Evolutionary conservation across 2,113 vertebrate species (phyloP).

Genomic region (Empidonax alnorum): DNA sequence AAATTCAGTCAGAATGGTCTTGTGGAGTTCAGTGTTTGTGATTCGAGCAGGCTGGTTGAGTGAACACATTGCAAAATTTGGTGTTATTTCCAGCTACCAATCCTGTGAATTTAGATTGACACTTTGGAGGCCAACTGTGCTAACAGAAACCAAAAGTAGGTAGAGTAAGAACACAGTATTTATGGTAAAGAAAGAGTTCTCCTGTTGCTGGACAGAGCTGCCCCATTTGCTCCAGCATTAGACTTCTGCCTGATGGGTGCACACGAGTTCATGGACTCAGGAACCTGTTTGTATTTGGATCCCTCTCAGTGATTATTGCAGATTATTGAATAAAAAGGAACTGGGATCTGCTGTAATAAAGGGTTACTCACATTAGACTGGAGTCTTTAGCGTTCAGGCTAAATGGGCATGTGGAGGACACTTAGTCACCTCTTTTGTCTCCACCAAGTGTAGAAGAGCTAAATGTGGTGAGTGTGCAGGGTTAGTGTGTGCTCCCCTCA

Average conservation of each 20-base stretch:
- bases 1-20: neutral
- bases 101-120: neutral
- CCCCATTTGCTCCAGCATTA: neutral
- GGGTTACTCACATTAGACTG: neutral
- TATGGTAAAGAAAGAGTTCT: neutral
- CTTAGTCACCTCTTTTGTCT: neutral
- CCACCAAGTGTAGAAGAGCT: neutral
- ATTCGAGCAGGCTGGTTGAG: neutral
- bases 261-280: accelerated
- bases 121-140: neutral
- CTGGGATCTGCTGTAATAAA: neutral
- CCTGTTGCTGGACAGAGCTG: neutral
- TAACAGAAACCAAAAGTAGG: neutral
- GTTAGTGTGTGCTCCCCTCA: neutral
- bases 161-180: neutral
- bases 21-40: neutral
- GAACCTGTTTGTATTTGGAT: neutral
- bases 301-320: neutral
- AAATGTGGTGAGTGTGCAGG: accelerated
- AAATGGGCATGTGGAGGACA: accelerated
- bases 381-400: neutral
- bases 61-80: neutral
- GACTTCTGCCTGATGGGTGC: neutral
- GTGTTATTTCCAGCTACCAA: neutral
- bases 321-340: neutral